phyloP scores from a whole-genome alignment of 2,797 vertebrate genomes.

The Anguilla marmorata region DNA sequence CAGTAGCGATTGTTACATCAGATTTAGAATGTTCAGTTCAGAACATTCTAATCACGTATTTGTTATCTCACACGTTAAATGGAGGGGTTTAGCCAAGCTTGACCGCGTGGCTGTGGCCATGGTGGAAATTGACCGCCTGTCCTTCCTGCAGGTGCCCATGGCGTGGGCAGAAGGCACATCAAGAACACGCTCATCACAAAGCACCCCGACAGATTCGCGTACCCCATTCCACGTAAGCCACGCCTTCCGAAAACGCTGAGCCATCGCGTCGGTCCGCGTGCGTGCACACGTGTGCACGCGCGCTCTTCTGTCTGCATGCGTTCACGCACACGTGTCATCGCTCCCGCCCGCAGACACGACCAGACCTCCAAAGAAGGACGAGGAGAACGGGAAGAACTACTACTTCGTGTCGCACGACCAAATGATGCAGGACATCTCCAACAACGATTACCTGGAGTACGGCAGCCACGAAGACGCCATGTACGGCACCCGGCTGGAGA shows the following conservation, averaged over 20 bases:
- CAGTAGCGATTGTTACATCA: no score
- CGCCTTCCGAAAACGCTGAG: not conserved
- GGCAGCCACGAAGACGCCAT: slow-evolving; percentile 98
- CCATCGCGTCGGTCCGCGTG: no score
- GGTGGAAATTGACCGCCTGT: not conserved
- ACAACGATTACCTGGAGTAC: slow-evolving; percentile 98
- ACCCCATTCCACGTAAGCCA: slow-evolving; percentile 96
- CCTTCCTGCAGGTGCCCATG: slow-evolving; percentile 84
- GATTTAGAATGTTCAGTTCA: no score
- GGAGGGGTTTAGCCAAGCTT: no score
- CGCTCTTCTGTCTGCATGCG: not conserved
- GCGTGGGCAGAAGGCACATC: slow-evolving; percentile 96
- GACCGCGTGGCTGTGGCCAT: not conserved
- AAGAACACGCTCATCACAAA: slow-evolving; percentile 99
- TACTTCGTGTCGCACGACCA: slow-evolving; percentile 97
- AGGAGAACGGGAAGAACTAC: slow-evolving; percentile 98
- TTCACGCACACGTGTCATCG: not conserved
- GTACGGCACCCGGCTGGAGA: slow-evolving; percentile 97
- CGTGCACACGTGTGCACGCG: not conserved
- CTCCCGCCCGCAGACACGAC: slow-evolving; percentile 83
- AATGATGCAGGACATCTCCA: slow-evolving; percentile 99
- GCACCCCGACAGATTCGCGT: slow-evolving; percentile 95
- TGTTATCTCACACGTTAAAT: no score
- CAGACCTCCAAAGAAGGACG: slow-evolving; percentile 96
- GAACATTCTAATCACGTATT: no score